Evolutionary conservation across 2,113 vertebrate species (phyloP).

Genomic region (Alaudala cheleensis): DNA sequence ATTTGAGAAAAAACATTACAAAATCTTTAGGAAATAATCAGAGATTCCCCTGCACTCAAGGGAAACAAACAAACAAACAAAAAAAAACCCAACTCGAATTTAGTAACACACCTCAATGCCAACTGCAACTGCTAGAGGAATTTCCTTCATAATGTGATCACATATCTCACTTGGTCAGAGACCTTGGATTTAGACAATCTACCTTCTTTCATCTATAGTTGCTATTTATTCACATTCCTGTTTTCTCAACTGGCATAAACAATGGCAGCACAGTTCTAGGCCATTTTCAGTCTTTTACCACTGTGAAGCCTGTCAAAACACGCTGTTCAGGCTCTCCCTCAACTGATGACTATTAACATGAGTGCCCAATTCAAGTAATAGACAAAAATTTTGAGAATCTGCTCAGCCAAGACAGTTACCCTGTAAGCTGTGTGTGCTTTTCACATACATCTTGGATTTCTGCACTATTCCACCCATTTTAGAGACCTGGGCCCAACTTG

Average conservation of each 20-base stretch:
- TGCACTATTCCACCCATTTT: background rate
- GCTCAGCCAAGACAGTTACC: background rate
- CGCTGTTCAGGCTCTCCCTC: background rate
- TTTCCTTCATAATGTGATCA: background rate
- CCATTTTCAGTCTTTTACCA: background rate
- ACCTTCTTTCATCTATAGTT: background rate
- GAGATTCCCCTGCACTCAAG: background rate
- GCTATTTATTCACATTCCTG: background rate
- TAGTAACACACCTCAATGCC: background rate
- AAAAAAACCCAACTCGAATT: background rate
- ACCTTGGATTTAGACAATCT: background rate
- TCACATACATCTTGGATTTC: background rate
- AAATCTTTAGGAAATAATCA: background rate
- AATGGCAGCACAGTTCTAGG: background rate
- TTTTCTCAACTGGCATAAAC: background rate
- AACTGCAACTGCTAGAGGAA: background rate
- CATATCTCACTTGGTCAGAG: rapidly evolving
- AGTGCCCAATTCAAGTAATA: background rate
- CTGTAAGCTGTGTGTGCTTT: background rate
- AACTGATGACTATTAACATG: background rate
- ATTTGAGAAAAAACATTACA: background rate
- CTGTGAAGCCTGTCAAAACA: background rate
- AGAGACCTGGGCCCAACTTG: background rate
- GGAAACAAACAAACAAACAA: background rate
- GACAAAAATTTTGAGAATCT: background rate